These are phyloP conservation scores for Synanthedon myopaeformis DNA, from an alignment of 2,888 invertebrate genomes.

Conservation along the genomic window DNA sequence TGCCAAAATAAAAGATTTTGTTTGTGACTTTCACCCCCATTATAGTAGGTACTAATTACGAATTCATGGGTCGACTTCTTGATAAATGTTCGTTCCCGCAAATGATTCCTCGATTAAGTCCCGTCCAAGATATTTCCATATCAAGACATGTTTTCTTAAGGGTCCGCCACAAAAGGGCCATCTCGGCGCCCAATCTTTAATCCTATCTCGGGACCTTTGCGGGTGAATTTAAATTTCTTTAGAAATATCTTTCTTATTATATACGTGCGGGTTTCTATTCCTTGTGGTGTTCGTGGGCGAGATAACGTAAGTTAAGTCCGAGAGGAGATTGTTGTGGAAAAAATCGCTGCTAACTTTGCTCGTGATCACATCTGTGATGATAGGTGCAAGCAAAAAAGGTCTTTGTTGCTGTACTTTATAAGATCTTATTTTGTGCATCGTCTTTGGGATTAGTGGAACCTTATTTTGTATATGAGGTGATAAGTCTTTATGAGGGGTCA, in stretches of 20 bases:
- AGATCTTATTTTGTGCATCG: conserved; percentile 27
- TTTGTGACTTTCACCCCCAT: background rate
- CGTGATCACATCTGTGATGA: conserved; percentile 49
- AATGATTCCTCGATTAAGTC: conserved; percentile 64
- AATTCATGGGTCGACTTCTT: conserved; percentile 53
- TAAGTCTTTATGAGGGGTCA: conserved; percentile 72
- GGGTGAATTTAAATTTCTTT: conserved; percentile 71
- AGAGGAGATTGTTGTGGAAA: conserved; percentile 68
- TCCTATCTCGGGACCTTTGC: conserved; percentile 70
- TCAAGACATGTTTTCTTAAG: conserved; percentile 71
- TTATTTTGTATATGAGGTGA: conserved; percentile 71
- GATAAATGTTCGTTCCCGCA: conserved; percentile 59
- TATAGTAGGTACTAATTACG: conserved; percentile 38
- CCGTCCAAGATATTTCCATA: conserved; percentile 67
- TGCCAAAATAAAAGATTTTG: conserved; percentile 35
- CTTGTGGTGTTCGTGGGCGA: conserved; percentile 62
- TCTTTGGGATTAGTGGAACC: conserved; percentile 57
- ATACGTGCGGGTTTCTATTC: conserved; percentile 69
- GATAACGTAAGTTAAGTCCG: conserved; percentile 71
- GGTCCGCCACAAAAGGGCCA: conserved; percentile 69
- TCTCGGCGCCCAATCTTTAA: conserved; percentile 69
- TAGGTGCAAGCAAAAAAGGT: conserved; percentile 34
- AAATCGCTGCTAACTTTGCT: conserved; percentile 64
- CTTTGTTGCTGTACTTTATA: conserved; percentile 29
- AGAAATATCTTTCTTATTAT: conserved; percentile 71